These are phyloP conservation scores for Idaea biselata DNA, from an alignment of 2,888 invertebrate species.

Conservation along the genomic window DNA sequence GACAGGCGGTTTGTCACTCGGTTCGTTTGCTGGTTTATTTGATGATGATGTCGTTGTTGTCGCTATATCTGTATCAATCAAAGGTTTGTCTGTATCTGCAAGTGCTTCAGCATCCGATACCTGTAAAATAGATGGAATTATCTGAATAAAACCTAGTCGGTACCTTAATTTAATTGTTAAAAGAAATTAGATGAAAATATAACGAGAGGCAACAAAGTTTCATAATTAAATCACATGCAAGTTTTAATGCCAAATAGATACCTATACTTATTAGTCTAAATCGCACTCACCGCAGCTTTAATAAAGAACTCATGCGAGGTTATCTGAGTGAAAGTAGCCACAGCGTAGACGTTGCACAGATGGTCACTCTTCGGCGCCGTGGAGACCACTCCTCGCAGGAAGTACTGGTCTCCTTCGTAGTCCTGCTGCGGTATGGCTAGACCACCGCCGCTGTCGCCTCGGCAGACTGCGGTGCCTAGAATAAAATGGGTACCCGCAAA, in stretches of 20 bases:
- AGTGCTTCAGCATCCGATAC: background rate
- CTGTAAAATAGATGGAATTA: background rate
- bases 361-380: conserved; percentile 27
- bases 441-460: conserved; percentile 37
- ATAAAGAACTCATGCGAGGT: background rate
- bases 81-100: background rate
- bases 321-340: conserved; percentile 29
- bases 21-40: background rate
- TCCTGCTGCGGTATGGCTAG: conserved; percentile 23
- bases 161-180: too few species aligned
- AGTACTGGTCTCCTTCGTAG: conserved; percentile 21
- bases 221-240: too few species aligned
- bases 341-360: conserved; percentile 27
- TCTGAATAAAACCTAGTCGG: too few species aligned
- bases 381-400: conserved; percentile 35
- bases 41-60: background rate
- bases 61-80: background rate
- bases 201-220: too few species aligned
- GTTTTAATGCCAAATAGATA: too few species aligned
- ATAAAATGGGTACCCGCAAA: background rate
- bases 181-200: too few species aligned
- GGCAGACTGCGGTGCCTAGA: conserved; percentile 32
- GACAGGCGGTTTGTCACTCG: background rate
- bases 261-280: too few species aligned
- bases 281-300: background rate